These are phyloP conservation scores for Brachypalpus laphriformis DNA, from an alignment of 2,888 invertebrate genomes.

Conservation along the genomic window DNA sequence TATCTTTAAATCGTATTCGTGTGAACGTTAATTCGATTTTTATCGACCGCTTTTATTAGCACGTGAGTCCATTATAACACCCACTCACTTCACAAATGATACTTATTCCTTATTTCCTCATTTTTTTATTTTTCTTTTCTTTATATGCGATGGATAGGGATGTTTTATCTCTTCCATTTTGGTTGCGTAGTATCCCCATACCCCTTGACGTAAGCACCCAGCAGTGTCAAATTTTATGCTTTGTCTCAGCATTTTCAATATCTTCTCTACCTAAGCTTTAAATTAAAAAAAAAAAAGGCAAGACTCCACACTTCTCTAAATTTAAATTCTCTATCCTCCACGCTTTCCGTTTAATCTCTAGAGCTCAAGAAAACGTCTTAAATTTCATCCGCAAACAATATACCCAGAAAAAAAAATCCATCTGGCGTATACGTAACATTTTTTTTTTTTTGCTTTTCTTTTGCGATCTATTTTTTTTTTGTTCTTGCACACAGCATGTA, in stretches of 20 bases:
- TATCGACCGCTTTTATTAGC: slow-evolving; percentile 33
- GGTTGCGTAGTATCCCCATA: neutral
- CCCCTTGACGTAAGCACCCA: neutral
- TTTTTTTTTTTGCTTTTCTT: slow-evolving; percentile 8
- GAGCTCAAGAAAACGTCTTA: slow-evolving; percentile 10
- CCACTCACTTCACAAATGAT: slow-evolving; percentile 4
- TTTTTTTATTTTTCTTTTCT: neutral
- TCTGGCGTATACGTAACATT: slow-evolving; percentile 65
- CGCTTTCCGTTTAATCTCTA: neutral
- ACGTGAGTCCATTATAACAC: neutral
- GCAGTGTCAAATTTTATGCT: neutral
- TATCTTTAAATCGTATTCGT: slow-evolving; percentile 4
- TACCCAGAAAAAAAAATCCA: neutral
- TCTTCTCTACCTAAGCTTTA: neutral
- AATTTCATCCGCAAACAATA: slow-evolving; percentile 2
- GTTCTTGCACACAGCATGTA: slow-evolving; percentile 55
- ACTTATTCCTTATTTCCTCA: neutral
- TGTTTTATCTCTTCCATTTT: neutral
- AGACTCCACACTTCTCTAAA: neutral
- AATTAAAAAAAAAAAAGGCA: neutral
- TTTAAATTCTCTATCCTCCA: neutral
- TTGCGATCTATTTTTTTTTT: slow-evolving; percentile 4
- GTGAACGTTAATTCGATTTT: slow-evolving; percentile 30
- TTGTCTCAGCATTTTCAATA: slow-evolving; percentile 5
- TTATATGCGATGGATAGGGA: neutral